Base-by-base conservation (phyloP, 2,888 invertebrate genomes). In the Agrochola macilenta region DNA sequence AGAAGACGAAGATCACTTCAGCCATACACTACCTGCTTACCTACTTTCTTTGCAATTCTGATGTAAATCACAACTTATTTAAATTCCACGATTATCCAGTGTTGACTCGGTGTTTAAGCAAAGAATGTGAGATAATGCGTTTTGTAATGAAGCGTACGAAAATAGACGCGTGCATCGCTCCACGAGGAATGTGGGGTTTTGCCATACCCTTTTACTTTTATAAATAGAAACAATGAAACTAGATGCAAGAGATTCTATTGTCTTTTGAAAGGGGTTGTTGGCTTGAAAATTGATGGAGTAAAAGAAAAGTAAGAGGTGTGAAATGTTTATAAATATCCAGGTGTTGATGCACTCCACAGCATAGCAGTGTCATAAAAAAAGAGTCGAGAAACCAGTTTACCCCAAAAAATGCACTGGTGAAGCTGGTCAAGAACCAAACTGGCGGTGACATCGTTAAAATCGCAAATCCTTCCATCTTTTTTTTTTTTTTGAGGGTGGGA, bases 101-200 rank as follows among this genome's bases (percentile, higher is more conserved):
- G 39, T 79, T 65, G 74, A 74, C 79, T 65, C 57, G 3, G 54
- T 58, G 68, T 78, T 74, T 68, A 82, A 81, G 77, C 75, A 69
- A 78, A 74, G 82, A 87, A 83, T 85, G 83, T 78, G 78, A 78
- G 82, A 85, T 89, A 89, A 89, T 85, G 83, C 75, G 78, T 81
- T 78, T 69, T 68, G 78, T 82, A 81, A 87, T 79, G 79, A 86
- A 79, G 74, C 35, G 73, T 66, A 86, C 81, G 49, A 79, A 89
- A 88, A 89, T 88, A 88, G 83, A 69, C 63, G 79, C 79, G 61
- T 84, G 89, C 86, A 79, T 71, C 82, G 88, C 65, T 66, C 76
- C 76, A 69, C 75, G 75, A 66, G 80, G 84, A 87, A 82, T 84
- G 86, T 76, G 77, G 65, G 70, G 60, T 76, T 81, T 75, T 86